Evolutionary conservation across 2,888 invertebrate genomes (phyloP), one percentile per base, ranked within the genome.

Genomic region (Apomyelois bistriatella): DNA sequence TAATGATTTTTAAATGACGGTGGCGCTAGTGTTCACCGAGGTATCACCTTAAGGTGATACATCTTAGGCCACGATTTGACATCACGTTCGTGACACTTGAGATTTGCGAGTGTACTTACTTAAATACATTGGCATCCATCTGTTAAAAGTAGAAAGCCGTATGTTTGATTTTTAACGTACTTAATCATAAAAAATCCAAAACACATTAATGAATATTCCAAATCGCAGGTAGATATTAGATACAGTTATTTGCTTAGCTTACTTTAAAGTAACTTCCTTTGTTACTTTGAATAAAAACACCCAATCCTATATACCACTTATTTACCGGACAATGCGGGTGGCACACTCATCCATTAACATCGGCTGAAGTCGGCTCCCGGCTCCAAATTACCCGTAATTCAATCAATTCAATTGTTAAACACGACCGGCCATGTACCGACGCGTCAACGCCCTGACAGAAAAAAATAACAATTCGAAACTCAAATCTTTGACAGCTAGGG

Each of bases 381-480:
- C 64, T 66, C 70, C 71, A 74, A 85, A 87, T 87, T 85, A 82
- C 78, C 75, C 72, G 71, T 87, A 86, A 89, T 90, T 88, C 87
- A 88, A 89, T 88, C 85, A 88, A 76, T 79, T 80, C 85, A 85
- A 86, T 87, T 89, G 88, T 88, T 77, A 64, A 77, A 85, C 82
- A 83, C 72, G 75, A 72, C 81, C 76, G 79, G 75, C 81, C 79
- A 79, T 85, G 81, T 85, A 81, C 77, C 64, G 30, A 15, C 32
- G 66, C 85, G 87, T 87, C 85, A 84, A 87, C 88, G 89, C 88
- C 88, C 88, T 82, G 72, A 56, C 58, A 59, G 64, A 75, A 83
- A 84, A 82, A 80, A 82, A 81, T 74, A 79, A 79, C 79, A 82
- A 79, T 76, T 78, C 72, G 48, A 79, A 82, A 76, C 76, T 76